These are phyloP conservation scores for Eugnorisma glareosa DNA, from an alignment of 2,888 invertebrate species.

Conservation along the genomic window DNA sequence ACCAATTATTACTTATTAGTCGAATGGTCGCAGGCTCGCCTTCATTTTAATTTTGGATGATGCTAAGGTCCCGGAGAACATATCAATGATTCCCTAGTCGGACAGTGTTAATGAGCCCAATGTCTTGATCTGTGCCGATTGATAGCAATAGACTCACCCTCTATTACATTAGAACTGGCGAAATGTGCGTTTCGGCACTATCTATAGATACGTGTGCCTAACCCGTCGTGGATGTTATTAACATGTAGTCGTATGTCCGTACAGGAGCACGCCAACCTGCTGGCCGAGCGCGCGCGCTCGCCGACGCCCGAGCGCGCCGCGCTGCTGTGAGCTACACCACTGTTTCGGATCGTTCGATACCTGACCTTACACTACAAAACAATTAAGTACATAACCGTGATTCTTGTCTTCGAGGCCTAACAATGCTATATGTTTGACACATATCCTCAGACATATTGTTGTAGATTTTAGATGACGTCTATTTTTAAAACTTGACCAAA, in stretches of 20 bases:
- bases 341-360: background rate
- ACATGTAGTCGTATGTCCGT: background rate
- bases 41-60: too few species aligned
- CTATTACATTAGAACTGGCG: background rate
- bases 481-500: slow-evolving; percentile 46
- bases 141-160: background rate
- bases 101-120: background rate
- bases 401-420: slow-evolving; percentile 28
- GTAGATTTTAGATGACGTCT: slow-evolving; percentile 8
- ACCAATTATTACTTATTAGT: too few species aligned
- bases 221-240: background rate
- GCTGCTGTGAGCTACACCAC: slow-evolving; percentile 68
- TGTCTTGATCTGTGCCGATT: background rate
- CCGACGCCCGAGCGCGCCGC: slow-evolving; percentile 80
- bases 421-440: background rate
- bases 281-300: slow-evolving; percentile 70
- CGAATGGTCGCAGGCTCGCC: too few species aligned
- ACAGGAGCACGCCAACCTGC: slow-evolving; percentile 78
- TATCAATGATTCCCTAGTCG: too few species aligned
- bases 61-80: too few species aligned
- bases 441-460: slow-evolving; percentile 15
- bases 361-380: background rate
- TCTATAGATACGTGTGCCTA: background rate
- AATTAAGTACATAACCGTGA: slow-evolving; percentile 1
- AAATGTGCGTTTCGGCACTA: background rate